These are phyloP conservation scores for Eumacrocentrus americanus DNA, from an alignment of 2,888 invertebrate species.

Conservation along the genomic window DNA sequence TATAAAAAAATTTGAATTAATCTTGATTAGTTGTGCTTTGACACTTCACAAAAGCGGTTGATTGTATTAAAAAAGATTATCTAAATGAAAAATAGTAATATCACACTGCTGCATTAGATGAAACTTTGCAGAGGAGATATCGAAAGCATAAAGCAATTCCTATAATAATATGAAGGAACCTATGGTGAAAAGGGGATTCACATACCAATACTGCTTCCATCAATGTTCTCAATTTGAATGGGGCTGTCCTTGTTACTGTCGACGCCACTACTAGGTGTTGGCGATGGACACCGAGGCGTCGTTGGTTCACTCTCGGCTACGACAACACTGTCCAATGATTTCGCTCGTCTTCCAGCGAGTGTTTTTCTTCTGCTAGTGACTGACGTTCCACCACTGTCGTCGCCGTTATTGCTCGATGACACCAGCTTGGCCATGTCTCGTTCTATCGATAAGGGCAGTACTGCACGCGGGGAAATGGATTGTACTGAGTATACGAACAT, in stretches of 20 bases:
- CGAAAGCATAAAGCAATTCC: neutral
- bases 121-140: neutral
- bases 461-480: conserved; percentile 49
- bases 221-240: conserved; percentile 81
- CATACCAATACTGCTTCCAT: conserved; percentile 65
- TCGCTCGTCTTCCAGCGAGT: conserved; percentile 53
- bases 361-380: conserved; percentile 41
- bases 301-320: conserved; percentile 63
- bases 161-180: neutral
- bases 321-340: conserved; percentile 58
- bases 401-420: conserved; percentile 31
- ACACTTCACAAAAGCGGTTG: neutral
- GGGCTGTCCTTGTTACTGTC: conserved; percentile 87
- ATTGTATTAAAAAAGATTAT: neutral
- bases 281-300: conserved; percentile 80
- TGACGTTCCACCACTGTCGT: conserved; percentile 36
- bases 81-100: no score
- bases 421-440: conserved; percentile 58
- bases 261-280: conserved; percentile 86
- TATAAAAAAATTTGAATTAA: neutral
- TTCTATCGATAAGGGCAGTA: conserved; percentile 59
- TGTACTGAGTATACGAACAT: conserved; percentile 40
- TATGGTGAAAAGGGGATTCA: conserved; percentile 28
- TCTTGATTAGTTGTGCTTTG: neutral
- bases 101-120: neutral